A percentile compares a stretch with the other conserved stretches of the same genome.
Conservation (phyloP, 2,888 invertebrate species). For the Amitus sp. region DNA sequence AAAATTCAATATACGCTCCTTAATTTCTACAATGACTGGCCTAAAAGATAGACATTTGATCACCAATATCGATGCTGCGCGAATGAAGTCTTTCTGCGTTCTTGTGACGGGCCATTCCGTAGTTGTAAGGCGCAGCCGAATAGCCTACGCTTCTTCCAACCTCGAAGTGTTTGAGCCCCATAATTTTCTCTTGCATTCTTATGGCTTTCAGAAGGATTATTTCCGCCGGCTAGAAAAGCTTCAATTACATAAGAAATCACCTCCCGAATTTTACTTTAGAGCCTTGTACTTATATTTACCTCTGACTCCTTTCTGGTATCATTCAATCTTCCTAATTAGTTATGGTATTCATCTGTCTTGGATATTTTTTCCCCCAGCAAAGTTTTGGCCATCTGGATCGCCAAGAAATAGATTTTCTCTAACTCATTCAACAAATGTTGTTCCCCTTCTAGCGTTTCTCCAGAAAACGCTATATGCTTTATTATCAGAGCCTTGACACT, state of each 20-base stretch:
- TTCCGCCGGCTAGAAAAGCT: conserved; percentile 77
- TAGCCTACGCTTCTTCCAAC: conserved; percentile 93
- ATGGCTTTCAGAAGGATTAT: conserved; percentile 94
- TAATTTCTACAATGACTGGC: too few relatives aligned
- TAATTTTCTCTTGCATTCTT: conserved; percentile 85
- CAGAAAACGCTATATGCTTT: conserved; percentile 92
- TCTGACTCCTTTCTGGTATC: conserved; percentile 91
- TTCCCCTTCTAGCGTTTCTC: conserved; percentile 65
- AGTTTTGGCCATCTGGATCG: conserved; percentile 80
- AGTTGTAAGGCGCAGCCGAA: conserved; percentile 93
- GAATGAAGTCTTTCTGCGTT: conserved; percentile 89
- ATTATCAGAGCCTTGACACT: conserved; percentile 91
- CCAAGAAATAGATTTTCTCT: conserved; percentile 84
- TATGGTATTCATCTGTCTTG: conserved; percentile 95
- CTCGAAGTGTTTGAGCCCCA: conserved; percentile 90
- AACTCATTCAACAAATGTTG: conserved; percentile 79
- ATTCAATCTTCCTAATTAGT: conserved; percentile 92
- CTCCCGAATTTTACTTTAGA: too few relatives aligned
- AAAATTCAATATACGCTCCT: background rate
- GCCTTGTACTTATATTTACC: conserved; percentile 65
- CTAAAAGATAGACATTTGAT: background rate
- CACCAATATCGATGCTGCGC: conserved; percentile 89
- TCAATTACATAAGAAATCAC: background rate
- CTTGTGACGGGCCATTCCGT: conserved; percentile 88
- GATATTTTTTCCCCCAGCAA: conserved; percentile 94